Evolutionary conservation across 2,888 invertebrate species (phyloP), one percentile per base, ranked within the genome.

Genomic region (Rhopalosiphum nymphaeae): DNA sequence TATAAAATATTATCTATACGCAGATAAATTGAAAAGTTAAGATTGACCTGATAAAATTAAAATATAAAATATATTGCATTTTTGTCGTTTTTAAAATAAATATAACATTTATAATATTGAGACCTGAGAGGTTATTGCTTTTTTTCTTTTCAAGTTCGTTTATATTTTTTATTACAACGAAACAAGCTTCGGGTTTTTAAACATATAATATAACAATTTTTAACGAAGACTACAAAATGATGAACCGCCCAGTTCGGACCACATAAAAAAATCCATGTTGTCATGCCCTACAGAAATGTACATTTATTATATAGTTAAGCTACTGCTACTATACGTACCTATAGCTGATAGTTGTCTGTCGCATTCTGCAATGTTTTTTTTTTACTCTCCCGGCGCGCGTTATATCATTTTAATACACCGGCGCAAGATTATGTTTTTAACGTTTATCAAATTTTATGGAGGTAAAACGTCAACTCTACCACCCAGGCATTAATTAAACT

Each of bases 361-460:
- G 85, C 85, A 44, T 53, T 88, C 25, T n/a, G 44, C 44, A 29
- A 53, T 36, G 36, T 29, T 90, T 90, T 88, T 88, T 84, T 86
- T 92, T 61, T 42, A 49, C 87, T 26, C 87, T 67, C n/a, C 67
- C 16, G 67, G 16, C 67, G 67, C 16, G 36, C 67, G 21, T 87
- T 87, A 86, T 26, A 36, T 86, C 49, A 49, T 92, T 36, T 91
- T 91, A 57, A 44, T 56, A 84, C 29, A 56, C 91, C 57, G 11
- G 10, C 29, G 10, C 44, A 46, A 42, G 85, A 56, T 85, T 91
- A 57, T 87, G 36, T 91, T 61, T 87, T 49, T 67, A 87, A 87
- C 87, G 88, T 92, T 67, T 92, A 67, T 92, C 87, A 88, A 87
- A 53, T 87, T 92, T 87, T 92, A 92, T 87, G 87, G 29, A 92